Base-by-base conservation (phyloP, 2,888 invertebrate genomes). In the Hipparchia sbordonii region DNA sequence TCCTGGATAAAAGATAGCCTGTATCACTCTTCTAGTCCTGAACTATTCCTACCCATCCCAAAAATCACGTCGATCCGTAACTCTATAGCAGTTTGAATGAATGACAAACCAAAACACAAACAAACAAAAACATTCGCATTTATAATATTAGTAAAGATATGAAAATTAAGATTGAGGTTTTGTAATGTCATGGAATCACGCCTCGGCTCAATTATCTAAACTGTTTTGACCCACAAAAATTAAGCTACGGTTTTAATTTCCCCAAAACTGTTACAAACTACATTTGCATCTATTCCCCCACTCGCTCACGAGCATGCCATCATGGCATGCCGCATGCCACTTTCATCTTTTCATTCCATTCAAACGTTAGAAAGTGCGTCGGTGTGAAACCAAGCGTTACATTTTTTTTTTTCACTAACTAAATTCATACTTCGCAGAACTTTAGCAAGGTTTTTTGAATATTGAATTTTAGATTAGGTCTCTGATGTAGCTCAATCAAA, bases 301-400 rank as follows among this genome's bases (percentile, higher is more conserved):
- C 57, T 68, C 59, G 23, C 46, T 33, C 51, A 56, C 13, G 48
- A 48, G 56, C 62, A 13, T 62, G 48, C 1, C 23, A 65, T 23
- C 57, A 67, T 71, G 71, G 68, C 61, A 68, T 51, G 67, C 65
- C 77, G 77, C 77, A 77, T 77, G 65, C 65, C 77, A 77, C 77
- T 77, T 77, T 77, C 77, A 71, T 77, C 77, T 73, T 33, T 68
- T 59, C 68, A 62, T 67, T 61, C 71, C 68, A 59, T 67, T 59
- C 72, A 74, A 57, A 75, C 73, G 67, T 74, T 77, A 77, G 77
- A 77, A 77, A 77, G 77, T 77, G 77, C 74, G 77, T 60, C 46
- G 65, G 68, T 45, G 67, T 48, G 57, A 71, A 71, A 67, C 70
- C 68, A 61, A 72, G 67, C 60, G 46, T 54, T 54, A 39, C 66